Evolutionary conservation across 1,140 invertebrate genomes (phyloP).

Genomic region (Megalonaias nervosa): DNA sequence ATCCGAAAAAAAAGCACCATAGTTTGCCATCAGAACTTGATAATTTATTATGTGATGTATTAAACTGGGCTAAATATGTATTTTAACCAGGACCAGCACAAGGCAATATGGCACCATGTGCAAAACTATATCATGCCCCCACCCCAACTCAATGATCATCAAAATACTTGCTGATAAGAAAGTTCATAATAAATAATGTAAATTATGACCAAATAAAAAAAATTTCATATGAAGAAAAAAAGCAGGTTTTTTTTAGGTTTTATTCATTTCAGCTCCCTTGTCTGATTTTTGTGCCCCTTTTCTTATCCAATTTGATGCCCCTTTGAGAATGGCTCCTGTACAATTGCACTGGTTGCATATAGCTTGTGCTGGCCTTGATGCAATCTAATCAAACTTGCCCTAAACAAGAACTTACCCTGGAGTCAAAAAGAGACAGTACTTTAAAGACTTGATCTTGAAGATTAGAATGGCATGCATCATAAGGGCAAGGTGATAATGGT

Average conservation of each 20-base stretch:
- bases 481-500: constrained; percentile 84
- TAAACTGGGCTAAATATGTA: not conserved
- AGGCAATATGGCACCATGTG: too few species aligned
- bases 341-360: not conserved
- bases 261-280: too few species aligned
- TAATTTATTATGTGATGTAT: not conserved
- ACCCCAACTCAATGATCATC: too few species aligned
- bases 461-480: constrained; percentile 84
- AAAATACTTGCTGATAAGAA: too few species aligned
- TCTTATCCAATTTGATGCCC: not conserved
- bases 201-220: too few species aligned
- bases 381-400: not conserved
- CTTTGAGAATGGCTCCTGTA: too few species aligned
- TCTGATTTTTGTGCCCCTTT: too few species aligned
- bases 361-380: too few species aligned
- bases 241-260: too few species aligned
- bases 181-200: too few species aligned
- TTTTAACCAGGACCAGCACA: not conserved
- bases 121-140: too few species aligned
- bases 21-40: not conserved
- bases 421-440: constrained; percentile 84
- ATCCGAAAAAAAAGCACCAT: not conserved
- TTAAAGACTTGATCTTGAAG: constrained; percentile 84
- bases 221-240: too few species aligned
- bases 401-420: constrained; percentile 72